Base-by-base conservation (phyloP, 2,888 invertebrate genomes). In the Heteromyza rotundicornis region DNA sequence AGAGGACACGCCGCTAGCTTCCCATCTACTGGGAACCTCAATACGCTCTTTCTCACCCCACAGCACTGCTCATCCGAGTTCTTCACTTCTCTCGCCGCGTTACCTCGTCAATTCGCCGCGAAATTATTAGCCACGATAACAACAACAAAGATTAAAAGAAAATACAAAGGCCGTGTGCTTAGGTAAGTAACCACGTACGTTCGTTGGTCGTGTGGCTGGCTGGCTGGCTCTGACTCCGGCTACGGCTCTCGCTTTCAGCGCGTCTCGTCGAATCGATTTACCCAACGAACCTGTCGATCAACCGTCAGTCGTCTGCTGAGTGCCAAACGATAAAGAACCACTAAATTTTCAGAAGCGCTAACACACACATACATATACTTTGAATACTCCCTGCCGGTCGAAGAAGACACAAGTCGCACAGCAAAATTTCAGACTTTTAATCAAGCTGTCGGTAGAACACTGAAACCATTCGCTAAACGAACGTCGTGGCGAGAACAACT, bases 271-370 rank as follows among this genome's bases (percentile, higher is more conserved):
- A 72, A 70, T 75, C 77, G 69, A 78, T 76, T 74, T 78, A 77
- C 69, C 73, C 73, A 68, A 73, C 71, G 68, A 80, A 79, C 79
- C 77, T 79, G 79, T 80, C 79, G 80, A 79, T 80, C 80, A 79
- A 73, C 73, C 75, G 76, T 77, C 79, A 79, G 75, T 78, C 77
- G 75, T 77, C 73, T 73, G 72, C 74, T 71, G 72, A 71, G 72
- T 75, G 74, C 75, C 76, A 67, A 76, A 70, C 77, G 70, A 75
- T 77, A 74, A 74, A 74, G 74, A 76, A 73, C 67, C 64, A 66
- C 52, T 16, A 56, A 59, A 59, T 57, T 54, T 40, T 61, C 64
- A 47, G 59, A 56, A 60, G 56, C 60, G 57, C 54, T 64, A 49
- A 49, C 44, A 24, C 58, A 23, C 59, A 22, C 59, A 32, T 53